Evolutionary conservation across 2,113 vertebrate genomes (phyloP).

Genomic region (Ailurus styani): DNA sequence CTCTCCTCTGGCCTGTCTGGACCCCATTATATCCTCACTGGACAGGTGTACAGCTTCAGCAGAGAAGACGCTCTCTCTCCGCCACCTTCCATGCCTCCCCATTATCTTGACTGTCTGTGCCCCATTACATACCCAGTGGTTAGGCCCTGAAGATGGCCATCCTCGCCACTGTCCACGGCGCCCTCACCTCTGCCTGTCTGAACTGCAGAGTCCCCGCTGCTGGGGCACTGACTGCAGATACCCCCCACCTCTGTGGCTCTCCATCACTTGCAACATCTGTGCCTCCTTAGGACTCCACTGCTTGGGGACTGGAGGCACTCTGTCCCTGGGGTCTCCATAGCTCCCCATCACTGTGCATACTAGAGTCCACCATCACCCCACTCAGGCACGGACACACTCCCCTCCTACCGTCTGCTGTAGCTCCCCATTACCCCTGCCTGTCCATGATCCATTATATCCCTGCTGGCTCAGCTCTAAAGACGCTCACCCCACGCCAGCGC

Average conservation of each 20-base stretch:
- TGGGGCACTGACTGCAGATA: neutral
- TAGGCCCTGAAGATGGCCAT: neutral
- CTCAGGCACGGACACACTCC: neutral
- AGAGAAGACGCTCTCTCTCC: neutral
- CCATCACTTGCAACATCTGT: neutral
- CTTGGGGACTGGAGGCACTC: neutral
- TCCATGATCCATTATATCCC: fast-evolving
- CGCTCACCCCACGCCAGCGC: neutral
- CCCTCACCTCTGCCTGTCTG: neutral
- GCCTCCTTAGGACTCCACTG: neutral
- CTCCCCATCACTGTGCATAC: neutral
- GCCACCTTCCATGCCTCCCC: neutral
- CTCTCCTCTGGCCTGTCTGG: neutral
- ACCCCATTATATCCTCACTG: neutral
- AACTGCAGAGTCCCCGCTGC: too few relatives aligned
- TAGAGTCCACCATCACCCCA: neutral
- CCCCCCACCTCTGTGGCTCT: neutral
- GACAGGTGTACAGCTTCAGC: neutral
- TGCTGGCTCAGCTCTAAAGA: neutral
- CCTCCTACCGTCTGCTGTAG: neutral
- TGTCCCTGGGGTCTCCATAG: neutral
- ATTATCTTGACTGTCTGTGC: too few relatives aligned
- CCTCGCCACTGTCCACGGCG: neutral
- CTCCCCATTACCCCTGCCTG: neutral
- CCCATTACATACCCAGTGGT: neutral